These are phyloP conservation scores for Cataglyphis livida DNA, from an alignment of 2,888 invertebrate genomes.

Conservation along the genomic window DNA sequence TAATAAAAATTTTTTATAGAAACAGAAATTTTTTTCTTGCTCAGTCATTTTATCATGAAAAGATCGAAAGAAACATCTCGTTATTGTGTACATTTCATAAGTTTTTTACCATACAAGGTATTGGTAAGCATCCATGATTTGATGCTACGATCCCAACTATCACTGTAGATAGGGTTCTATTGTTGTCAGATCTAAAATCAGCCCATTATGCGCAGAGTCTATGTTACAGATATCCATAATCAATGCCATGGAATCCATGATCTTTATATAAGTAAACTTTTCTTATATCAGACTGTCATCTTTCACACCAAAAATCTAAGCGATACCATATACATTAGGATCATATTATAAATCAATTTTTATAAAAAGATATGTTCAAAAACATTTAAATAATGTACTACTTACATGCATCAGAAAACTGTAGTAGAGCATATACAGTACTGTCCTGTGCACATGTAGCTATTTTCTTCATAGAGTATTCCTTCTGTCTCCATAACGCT, in stretches of 20 bases:
- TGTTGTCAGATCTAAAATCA: slow-evolving; percentile 89
- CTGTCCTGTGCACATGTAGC: slow-evolving; percentile 87
- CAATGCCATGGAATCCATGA: too few relatives aligned
- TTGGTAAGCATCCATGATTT: slow-evolving; percentile 87
- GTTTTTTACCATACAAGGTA: slow-evolving; percentile 86
- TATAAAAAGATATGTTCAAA: neutral
- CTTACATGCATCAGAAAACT: slow-evolving; percentile 86
- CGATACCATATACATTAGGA: slow-evolving; percentile 67
- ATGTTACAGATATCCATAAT: slow-evolving; percentile 61
- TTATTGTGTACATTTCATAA: slow-evolving; percentile 83
- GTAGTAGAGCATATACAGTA: slow-evolving; percentile 87
- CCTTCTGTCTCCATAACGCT: slow-evolving; percentile 87
- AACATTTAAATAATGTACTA: slow-evolving; percentile 64
- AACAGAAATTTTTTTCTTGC: slow-evolving; percentile 42
- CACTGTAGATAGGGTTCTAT: slow-evolving; percentile 87
- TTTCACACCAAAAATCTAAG: slow-evolving; percentile 88
- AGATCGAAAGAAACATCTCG: slow-evolving; percentile 57
- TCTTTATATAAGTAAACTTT: too few relatives aligned
- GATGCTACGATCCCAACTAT: slow-evolving; percentile 88
- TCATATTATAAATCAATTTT: slow-evolving; percentile 4
- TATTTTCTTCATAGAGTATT: slow-evolving; percentile 85
- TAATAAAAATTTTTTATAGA: slow-evolving; percentile 4
- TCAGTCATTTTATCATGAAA: slow-evolving; percentile 45
- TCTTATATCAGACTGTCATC: slow-evolving; percentile 86
- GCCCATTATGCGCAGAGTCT: slow-evolving; percentile 88